Conservation (phyloP, 1,140 invertebrate species). For the Vanessa atalanta region DNA sequence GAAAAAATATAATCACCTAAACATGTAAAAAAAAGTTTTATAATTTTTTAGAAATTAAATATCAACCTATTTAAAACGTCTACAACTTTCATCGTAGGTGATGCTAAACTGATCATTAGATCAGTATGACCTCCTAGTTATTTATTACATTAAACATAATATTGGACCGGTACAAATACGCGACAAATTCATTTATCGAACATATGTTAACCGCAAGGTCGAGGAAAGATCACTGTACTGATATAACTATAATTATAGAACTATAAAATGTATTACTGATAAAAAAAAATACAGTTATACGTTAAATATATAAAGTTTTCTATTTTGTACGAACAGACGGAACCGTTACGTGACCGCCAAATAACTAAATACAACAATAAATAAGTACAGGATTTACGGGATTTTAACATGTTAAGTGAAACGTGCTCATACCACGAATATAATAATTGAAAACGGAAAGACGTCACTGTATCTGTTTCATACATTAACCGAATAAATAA, state of each 20-base stretch:
- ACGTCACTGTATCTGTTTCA: neutral
- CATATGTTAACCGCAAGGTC: slow-evolving; percentile 38
- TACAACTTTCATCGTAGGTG: slow-evolving; percentile 18
- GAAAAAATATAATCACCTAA: slow-evolving; percentile 1
- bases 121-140: slow-evolving; percentile 35
- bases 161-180: slow-evolving; percentile 39
- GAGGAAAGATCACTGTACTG: slow-evolving; percentile 34
- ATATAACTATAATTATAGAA: neutral
- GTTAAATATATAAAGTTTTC: slow-evolving; percentile 6
- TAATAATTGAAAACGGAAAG: neutral
- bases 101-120: slow-evolving; percentile 44
- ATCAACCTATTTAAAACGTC: slow-evolving; percentile 4
- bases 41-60: neutral
- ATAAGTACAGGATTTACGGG: slow-evolving; percentile 12
- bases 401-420: slow-evolving; percentile 2
- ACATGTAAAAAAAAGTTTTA: neutral
- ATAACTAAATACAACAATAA: slow-evolving; percentile 2
- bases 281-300: slow-evolving; percentile 6
- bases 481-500: neutral
- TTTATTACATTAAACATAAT: slow-evolving; percentile 42
- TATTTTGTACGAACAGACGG: neutral
- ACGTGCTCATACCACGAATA: neutral
- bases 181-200: slow-evolving; percentile 37
- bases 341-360: neutral
- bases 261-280: neutral